Base-by-base conservation (phyloP, 2,888 invertebrate species). In the Dynastes grantii region DNA sequence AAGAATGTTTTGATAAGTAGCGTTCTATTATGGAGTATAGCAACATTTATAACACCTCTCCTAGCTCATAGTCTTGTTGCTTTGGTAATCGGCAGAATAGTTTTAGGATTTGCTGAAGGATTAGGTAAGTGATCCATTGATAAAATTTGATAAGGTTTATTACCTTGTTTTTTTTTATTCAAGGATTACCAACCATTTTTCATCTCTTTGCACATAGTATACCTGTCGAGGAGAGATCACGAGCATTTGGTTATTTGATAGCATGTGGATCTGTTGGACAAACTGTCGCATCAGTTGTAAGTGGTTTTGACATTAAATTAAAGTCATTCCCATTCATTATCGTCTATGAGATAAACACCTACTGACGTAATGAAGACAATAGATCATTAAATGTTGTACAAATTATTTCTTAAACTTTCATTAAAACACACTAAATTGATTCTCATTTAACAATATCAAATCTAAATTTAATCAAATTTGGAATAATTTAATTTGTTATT, bases 261-360 rank as follows among this genome's bases (percentile, higher is more conserved):
- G 94, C 94, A 13, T 91, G 92, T 78, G 94, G 94, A 55, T 93
- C 94, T n/a, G 92, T 94, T 71, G 94, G 95, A 9, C 94, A 94
- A 89, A 94, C 94, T 49, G 90, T 94, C 32, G 93, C 94, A 40
- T 93, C 94, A 79, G 88, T 95, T 84, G 92, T 94, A 88, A 90
- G 90, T 88, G 55, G 27, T 58, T 29, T 11, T 11, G 5, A 5
- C 5, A 37, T 37, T 37, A 37, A 8, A 45, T 45, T 45, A 45
- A 45, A 11, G 8, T 45, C 11, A 45, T 40, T 40, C 8, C 1
- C 40, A 40, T 40, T 40, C 6, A 40, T 40, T 5, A 6, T 40
- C 6, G 2, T 11, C 1, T 45, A 45, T 45, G 8, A 45, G 45
- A 45, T 45, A 11, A 45, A 45, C 55, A 55, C 22, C 55, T 22